Percentiles rank a stretch among this genome's conserved stretches.
These are phyloP conservation scores for Anneissia japonica DNA, from an alignment of 35 echinoderm and acorn worm genomes.

Conservation along the genomic window DNA sequence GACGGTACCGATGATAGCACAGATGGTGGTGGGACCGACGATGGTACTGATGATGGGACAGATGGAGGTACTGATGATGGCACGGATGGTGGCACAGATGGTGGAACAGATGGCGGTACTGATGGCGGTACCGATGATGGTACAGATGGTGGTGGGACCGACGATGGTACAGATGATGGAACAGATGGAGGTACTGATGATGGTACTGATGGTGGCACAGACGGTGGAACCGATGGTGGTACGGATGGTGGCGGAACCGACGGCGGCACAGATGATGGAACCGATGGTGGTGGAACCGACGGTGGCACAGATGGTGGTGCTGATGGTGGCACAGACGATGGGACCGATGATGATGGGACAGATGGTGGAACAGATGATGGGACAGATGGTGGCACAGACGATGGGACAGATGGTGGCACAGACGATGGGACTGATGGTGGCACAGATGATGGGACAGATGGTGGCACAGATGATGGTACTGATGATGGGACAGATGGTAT, in stretches of 20 bases:
- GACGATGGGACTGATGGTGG: conserved; percentile 2
- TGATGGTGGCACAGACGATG: conserved; percentile 8
- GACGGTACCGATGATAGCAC: not conserved
- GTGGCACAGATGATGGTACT: not conserved
- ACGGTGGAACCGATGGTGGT: not conserved
- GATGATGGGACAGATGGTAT: not conserved
- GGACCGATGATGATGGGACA: not conserved
- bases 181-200: not conserved
- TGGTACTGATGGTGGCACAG: not conserved
- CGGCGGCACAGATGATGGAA: not conserved
- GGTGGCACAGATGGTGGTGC: not conserved
- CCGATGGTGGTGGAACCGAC: not conserved
- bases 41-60: not conserved
- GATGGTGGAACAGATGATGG: not conserved
- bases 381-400: conserved; percentile 3
- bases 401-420: not conserved
- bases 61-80: too few relatives aligned
- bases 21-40: not conserved
- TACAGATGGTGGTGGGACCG: not conserved
- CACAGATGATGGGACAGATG: not conserved
- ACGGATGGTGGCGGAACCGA: not conserved
- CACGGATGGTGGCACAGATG: not conserved
- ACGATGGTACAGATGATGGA: not conserved
- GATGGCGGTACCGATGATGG: not conserved
- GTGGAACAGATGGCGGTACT: not conserved